These are phyloP conservation scores for Pheosia gnoma DNA, from an alignment of 2,888 invertebrate genomes.

Conservation along the genomic window DNA sequence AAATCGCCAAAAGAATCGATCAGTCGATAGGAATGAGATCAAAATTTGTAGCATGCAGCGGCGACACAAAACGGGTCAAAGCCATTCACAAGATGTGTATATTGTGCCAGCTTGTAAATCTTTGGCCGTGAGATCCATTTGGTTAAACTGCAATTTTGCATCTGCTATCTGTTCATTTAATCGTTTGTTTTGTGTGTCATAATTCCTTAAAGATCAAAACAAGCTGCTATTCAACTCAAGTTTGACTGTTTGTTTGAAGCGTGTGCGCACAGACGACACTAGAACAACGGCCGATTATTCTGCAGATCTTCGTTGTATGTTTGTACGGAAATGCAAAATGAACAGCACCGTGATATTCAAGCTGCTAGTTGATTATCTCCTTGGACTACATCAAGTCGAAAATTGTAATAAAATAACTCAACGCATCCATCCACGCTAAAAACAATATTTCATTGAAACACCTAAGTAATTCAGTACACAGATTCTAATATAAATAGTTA, in stretches of 20 bases:
- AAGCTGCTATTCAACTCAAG: background rate
- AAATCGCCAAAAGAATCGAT: constrained; percentile 29
- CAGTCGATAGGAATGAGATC: constrained; percentile 74
- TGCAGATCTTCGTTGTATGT: background rate
- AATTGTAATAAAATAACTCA: background rate
- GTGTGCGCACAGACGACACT: background rate
- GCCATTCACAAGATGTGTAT: background rate
- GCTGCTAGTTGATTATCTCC: background rate
- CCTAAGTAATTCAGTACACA: constrained; percentile 19
- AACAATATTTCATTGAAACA: background rate
- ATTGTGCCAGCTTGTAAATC: background rate
- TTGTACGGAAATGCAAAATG: background rate
- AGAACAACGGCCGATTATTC: background rate
- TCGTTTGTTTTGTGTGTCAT: background rate
- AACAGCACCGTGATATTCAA: background rate
- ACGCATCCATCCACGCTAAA: background rate
- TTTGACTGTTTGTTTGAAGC: background rate
- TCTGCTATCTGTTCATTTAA: too few relatives aligned
- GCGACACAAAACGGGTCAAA: constrained; percentile 10
- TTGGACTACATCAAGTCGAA: background rate
- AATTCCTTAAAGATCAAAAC: background rate
- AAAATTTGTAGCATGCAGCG: constrained; percentile 50
- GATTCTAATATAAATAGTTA: constrained; percentile 22
- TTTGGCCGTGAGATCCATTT: background rate
- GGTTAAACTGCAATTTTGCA: too few relatives aligned